Base-by-base conservation (phyloP, 2,113 vertebrate species). In the Bos indicus region DNA sequence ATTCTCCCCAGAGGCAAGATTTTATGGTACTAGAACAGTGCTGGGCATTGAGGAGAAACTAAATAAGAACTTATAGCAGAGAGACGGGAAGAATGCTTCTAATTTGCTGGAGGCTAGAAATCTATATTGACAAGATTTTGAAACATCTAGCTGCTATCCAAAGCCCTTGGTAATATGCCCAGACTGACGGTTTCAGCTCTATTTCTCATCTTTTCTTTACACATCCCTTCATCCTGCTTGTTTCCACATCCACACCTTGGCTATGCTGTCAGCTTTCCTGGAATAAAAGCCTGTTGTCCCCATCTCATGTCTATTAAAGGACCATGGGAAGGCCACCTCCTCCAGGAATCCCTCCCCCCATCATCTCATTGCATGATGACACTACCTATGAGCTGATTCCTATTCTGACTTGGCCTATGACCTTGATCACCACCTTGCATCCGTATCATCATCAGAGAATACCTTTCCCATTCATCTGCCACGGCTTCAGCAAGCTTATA, bases 391-490 rank as follows among this genome's bases (percentile, higher is more conserved):
- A 64, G 23, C 51, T 57, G 13, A 33, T 25, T 3, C 6, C 30
- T 4, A 1, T 78, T 89, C 6, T 3, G 2, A 21, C 43, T 71
- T 48, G 30, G 43, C n/a, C 87, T 19, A 6, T 4, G 51, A 28
- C 25, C 6, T 40, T 26, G 30, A n/a, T 59, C 8, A 26, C 48
- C 28, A 26, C 56, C 85, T 57, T 17, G 46, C 46, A 21, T 0
- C 1, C 2, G 4, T 48, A 14, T 30, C 19, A 7, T 28, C 6
- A 7, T 33, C 33, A 25, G 56, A 28, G 62, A 36, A 36, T 2
- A 6, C 4, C 51, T 9, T 85, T 17, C 5, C 0, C 1, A 2
- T n/a, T 26, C 4, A 11, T n/a, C 87, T 11, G 23, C 8, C 4
- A 1, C 0, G 8, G 33, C 62, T 90, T 94, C 21, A 2, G 2